phyloP scores from a whole-genome alignment of 1,140 invertebrate species.

The Druon quercuslanigerum region DNA sequence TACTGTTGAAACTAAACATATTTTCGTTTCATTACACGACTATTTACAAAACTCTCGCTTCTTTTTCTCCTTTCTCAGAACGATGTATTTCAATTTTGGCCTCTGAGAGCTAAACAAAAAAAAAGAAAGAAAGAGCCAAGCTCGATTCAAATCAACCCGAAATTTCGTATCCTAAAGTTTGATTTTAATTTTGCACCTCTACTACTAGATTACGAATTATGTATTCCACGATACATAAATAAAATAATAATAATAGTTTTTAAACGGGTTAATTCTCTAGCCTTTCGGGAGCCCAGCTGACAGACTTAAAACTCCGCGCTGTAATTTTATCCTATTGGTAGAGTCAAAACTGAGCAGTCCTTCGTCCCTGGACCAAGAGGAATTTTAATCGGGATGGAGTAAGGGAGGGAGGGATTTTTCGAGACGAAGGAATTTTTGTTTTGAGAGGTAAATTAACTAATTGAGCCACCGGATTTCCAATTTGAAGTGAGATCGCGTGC shows the following conservation, averaged over 20 bases:
- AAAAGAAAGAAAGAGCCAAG: background rate
- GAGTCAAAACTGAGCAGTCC: conserved; percentile 1
- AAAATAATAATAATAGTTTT: background rate
- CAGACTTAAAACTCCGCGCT: background rate
- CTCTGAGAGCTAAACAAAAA: background rate
- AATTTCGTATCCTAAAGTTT: no score
- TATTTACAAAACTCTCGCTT: conserved; percentile 13
- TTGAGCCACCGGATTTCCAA: conserved; percentile 47
- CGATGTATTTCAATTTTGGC: background rate
- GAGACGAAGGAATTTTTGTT: background rate
- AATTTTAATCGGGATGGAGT: no score
- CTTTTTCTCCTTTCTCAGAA: conserved; percentile 1
- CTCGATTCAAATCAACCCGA: background rate
- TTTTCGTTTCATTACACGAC: conserved; percentile 20
- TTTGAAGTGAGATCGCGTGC: background rate
- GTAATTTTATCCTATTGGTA: conserved; percentile 21
- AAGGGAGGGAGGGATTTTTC: background rate
- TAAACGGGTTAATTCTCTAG: background rate
- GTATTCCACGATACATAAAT: background rate
- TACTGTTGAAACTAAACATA: conserved; percentile 19
- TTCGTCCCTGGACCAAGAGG: background rate
- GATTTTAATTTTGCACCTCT: no score
- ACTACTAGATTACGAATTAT: background rate
- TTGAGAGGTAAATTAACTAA: conserved; percentile 54
- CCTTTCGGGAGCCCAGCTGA: conserved; percentile 2